These are phyloP conservation scores for Ormyrus labotus DNA, from an alignment of 2,888 invertebrate genomes.

Conservation along the genomic window DNA sequence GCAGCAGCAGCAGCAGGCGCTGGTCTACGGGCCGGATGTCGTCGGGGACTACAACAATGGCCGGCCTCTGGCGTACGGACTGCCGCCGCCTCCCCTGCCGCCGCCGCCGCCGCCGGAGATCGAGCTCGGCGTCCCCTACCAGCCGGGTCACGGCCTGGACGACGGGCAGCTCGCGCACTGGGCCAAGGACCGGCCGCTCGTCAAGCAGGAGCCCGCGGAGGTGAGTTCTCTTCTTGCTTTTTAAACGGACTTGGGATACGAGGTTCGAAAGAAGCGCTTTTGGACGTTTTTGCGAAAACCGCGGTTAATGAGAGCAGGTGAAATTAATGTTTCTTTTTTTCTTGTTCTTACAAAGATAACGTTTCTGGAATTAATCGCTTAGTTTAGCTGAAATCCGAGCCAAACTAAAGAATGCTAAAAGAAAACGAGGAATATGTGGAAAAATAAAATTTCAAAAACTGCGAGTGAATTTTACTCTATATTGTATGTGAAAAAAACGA, in stretches of 20 bases:
- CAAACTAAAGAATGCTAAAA: too few species aligned
- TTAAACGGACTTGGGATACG: too few species aligned
- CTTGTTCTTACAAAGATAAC: too few species aligned
- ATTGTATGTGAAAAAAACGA: too few species aligned
- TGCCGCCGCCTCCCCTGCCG: conserved; percentile 7
- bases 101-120: conserved; percentile 17
- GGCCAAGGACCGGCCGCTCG: conserved; percentile 43
- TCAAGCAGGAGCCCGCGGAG: conserved; percentile 55
- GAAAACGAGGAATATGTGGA: too few species aligned
- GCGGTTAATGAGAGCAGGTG: not conserved
- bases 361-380: too few species aligned
- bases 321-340: not conserved
- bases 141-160: conserved; percentile 27
- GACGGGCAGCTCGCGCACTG: conserved; percentile 42
- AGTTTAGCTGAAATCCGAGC: too few species aligned
- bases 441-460: too few species aligned
- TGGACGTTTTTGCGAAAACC: not conserved
- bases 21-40: conserved; percentile 20
- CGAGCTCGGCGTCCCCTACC: conserved; percentile 31
- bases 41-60: conserved; percentile 18
- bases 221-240: not conserved
- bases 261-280: too few species aligned
- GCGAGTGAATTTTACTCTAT: too few species aligned
- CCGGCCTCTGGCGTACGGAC: conserved; percentile 11
- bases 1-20: not conserved